A percentile compares a stretch with the other conserved stretches of the same genome.
These are phyloP conservation scores for Podarcis muralis DNA, from an alignment of 2,113 vertebrate species.

Conservation along the genomic window DNA sequence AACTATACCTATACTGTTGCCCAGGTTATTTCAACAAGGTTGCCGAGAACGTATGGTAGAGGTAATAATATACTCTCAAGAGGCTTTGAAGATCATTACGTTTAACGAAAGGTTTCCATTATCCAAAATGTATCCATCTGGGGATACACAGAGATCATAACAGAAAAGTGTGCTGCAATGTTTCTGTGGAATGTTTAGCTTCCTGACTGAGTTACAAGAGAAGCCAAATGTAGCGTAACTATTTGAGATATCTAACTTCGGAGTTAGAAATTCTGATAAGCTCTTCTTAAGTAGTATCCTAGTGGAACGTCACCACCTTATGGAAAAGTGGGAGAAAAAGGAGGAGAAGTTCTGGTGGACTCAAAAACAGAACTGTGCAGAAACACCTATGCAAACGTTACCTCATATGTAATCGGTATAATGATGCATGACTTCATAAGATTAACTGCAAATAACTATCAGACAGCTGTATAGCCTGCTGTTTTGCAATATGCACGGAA, in stretches of 20 bases:
- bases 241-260: neutral
- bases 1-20: neutral
- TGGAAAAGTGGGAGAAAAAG: neutral
- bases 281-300: neutral
- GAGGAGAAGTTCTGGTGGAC: neutral
- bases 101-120: neutral
- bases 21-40: neutral
- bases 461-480: conserved; percentile 55
- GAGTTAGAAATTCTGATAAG: neutral
- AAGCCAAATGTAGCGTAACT: neutral
- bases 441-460: conserved; percentile 58
- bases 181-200: conserved; percentile 16
- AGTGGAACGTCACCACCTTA: neutral
- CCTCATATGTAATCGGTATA: conserved; percentile 22
- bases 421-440: conserved; percentile 57
- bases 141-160: conserved; percentile 4
- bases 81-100: conserved; percentile 5
- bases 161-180: neutral
- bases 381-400: conserved; percentile 13
- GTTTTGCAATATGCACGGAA: conserved; percentile 48
- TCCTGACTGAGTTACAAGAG: neutral
- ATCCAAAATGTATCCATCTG: neutral
- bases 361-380: neutral
- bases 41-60: neutral
- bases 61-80: conserved; percentile 25